These are phyloP conservation scores for Hyperoplus lanceolatus DNA, from an alignment of 2,797 vertebrate species.

Conservation along the genomic window DNA sequence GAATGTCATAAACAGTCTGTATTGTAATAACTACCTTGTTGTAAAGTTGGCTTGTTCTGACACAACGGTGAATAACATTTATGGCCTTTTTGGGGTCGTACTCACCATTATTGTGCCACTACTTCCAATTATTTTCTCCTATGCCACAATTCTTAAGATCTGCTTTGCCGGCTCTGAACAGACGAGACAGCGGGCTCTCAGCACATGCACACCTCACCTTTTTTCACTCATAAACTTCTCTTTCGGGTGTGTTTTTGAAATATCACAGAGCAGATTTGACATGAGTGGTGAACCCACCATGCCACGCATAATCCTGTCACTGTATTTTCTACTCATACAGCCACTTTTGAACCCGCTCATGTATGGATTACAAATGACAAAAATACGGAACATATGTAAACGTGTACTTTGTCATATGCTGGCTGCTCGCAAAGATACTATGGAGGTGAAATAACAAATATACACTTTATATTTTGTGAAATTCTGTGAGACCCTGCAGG, in stretches of 20 bases:
- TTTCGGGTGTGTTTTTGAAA: neutral
- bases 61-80: slow-evolving; percentile 33
- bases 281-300: neutral
- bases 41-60: slow-evolving; percentile 49
- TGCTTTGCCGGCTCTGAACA: slow-evolving; percentile 40
- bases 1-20: slow-evolving; percentile 38
- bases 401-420: neutral
- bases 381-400: neutral
- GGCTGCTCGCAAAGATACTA: neutral
- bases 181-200: slow-evolving; percentile 35
- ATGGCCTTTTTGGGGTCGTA: slow-evolving; percentile 34
- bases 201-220: slow-evolving; percentile 42
- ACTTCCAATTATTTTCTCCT: slow-evolving; percentile 34
- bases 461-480: too few relatives aligned
- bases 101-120: neutral
- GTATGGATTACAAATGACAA: neutral
- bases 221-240: slow-evolving; percentile 29
- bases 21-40: slow-evolving; percentile 50
- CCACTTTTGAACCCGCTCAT: neutral
- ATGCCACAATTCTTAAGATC: slow-evolving; percentile 38
- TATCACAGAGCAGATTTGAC: slow-evolving; percentile 7
- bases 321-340: neutral
- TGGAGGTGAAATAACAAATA: too few relatives aligned
- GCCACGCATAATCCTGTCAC: neutral
- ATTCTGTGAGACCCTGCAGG: too few relatives aligned